Base-by-base conservation (phyloP, 2,888 invertebrate species). In the Caenorhabditis japonica region DNA sequence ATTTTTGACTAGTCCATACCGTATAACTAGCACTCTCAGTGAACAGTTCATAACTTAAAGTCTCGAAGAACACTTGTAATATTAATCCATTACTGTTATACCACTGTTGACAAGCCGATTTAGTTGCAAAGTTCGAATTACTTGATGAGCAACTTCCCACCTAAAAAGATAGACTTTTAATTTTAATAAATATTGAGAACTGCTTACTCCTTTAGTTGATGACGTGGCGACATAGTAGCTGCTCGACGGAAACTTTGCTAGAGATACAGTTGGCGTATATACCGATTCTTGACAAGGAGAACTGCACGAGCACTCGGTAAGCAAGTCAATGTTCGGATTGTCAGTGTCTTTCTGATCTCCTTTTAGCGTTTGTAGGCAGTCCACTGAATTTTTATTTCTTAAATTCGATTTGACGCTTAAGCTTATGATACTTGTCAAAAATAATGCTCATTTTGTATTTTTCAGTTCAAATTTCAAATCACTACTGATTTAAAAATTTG, bases 31-130 rank as follows among this genome's bases (percentile, higher is more conserved):
- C 46, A 1, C 59, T 60, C 38, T 83, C 79, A 0, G 71, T 76
- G 43, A 80, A 81, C 30, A 69, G 72, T 58, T 88, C 82, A 62
- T 82, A 87, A 17, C 84, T 81, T 41, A 88, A 75, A 17, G 87
- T 85, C 39, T 84, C 82, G 75, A 83, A 87, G 72, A 85, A 88
- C n/a, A 88, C 84, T 62, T 87, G 84, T 0, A 88, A 21, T 44
- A 87, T 85, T 4, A 85, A 81, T 33, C 87, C 76, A 25, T 87
- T 87, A 3, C 78, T 71, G n/a, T 83, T 81, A 46, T 80, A 80
- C 80, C 80, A 80, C 15, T 30, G 34, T 23, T 71, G 66, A 53
- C 80, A 80, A 8, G 30, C 47, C 1, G 44, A n/a, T 12, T 51
- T 51, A 12, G 19, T 47, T 19, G 51, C 23, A 15, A 66, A 71